phyloP scores from a whole-genome alignment of 1,140 invertebrate genomes.

The Cydia splendana region DNA sequence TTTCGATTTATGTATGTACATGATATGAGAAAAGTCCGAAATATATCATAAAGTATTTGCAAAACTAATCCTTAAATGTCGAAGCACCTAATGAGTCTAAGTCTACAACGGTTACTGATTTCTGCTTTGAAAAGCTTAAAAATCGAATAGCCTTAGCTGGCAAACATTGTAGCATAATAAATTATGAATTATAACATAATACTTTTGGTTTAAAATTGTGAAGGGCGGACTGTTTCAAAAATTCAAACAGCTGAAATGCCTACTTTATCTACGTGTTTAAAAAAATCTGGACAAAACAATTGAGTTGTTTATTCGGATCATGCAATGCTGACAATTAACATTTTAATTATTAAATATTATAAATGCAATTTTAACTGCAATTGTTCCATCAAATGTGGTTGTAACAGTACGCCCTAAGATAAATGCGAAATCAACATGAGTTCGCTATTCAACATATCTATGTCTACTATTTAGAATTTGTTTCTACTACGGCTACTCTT shows the following conservation, averaged over 20 bases:
- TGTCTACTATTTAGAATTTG: slow-evolving; percentile 30
- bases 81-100: slow-evolving; percentile 64
- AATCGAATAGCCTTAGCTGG: slow-evolving; percentile 37
- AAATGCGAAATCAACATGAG: neutral
- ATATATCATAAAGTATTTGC: slow-evolving; percentile 60
- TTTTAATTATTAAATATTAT: neutral
- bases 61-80: slow-evolving; percentile 57
- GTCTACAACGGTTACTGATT: slow-evolving; percentile 41
- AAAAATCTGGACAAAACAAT: too few relatives aligned
- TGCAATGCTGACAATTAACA: too few relatives aligned
- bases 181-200: slow-evolving; percentile 3
- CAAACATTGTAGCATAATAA: neutral
- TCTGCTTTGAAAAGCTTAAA: slow-evolving; percentile 37
- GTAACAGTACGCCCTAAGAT: neutral
- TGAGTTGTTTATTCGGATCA: too few relatives aligned
- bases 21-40: slow-evolving; percentile 73
- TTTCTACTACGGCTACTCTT: slow-evolving; percentile 18
- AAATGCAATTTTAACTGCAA: neutral
- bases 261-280: too few relatives aligned
- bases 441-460: neutral
- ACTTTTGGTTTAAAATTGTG: neutral
- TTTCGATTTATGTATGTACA: slow-evolving; percentile 72
- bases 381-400: neutral
- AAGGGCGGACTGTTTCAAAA: neutral
- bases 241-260: neutral